Evolutionary conservation across 2,797 vertebrate species (phyloP).

Genomic region (Lycodopsis pacificus): DNA sequence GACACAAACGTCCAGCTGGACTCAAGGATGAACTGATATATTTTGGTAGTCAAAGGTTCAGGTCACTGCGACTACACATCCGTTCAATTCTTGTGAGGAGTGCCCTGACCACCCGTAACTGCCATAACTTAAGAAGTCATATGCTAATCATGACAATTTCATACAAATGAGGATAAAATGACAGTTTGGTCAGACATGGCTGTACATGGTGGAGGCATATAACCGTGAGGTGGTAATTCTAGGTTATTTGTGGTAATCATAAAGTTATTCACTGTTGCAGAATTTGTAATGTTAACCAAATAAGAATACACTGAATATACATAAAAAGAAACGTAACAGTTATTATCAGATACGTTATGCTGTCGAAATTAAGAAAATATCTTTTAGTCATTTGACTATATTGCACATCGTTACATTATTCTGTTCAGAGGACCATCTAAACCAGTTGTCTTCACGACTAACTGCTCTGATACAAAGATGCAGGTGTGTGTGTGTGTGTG

Average conservation of each 20-base stretch:
- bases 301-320: background rate
- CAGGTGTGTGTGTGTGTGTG: conserved; percentile 27
- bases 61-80: too few species aligned
- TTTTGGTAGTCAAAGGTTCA: too few species aligned
- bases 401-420: background rate
- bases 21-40: too few species aligned
- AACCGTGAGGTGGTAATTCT: too few species aligned
- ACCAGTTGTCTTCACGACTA: conserved; percentile 14
- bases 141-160: background rate
- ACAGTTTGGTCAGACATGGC: too few species aligned
- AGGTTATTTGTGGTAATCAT: background rate
- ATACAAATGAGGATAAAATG: too few species aligned
- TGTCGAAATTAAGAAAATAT: background rate
- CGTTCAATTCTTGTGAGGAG: too few species aligned
- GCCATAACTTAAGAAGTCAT: too few species aligned
- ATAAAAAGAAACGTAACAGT: background rate
- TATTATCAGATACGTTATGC: background rate
- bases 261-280: background rate
- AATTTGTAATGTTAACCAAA: background rate
- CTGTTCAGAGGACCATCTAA: background rate
- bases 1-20: too few species aligned
- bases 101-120: too few species aligned
- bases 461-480: conserved; percentile 19
- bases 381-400: background rate
- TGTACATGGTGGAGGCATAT: too few species aligned